Evolutionary conservation across 2,113 vertebrate species (phyloP).

Genomic region (Pogona vitticeps): DNA sequence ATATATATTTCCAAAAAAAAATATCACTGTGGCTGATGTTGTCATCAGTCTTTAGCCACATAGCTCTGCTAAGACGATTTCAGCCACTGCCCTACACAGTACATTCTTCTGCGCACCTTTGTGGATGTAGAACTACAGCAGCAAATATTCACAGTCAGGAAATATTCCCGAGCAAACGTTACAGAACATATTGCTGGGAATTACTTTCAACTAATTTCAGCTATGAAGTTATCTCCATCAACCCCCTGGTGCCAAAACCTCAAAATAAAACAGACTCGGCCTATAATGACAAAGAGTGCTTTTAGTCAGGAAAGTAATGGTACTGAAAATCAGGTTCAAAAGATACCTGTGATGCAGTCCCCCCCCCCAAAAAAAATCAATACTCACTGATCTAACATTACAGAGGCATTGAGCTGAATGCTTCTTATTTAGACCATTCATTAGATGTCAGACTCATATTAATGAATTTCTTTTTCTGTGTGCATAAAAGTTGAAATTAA

Average conservation of each 20-base stretch:
- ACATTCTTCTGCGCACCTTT: too few relatives aligned
- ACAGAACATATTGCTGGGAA: too few relatives aligned
- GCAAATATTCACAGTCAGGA: too few relatives aligned
- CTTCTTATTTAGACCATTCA: conserved; percentile 55
- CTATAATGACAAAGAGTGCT: not conserved
- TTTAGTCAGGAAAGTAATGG: not conserved
- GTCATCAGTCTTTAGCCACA: too few relatives aligned
- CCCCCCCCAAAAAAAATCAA: not conserved
- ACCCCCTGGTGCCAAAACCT: too few relatives aligned
- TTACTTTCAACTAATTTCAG: too few relatives aligned
- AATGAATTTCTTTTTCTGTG: not conserved
- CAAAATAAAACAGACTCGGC: not conserved
- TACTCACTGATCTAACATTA: not conserved
- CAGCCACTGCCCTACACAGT: too few relatives aligned
- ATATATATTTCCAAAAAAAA: too few relatives aligned
- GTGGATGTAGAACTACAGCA: too few relatives aligned
- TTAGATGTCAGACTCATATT: conserved; percentile 74
- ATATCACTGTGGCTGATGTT: too few relatives aligned
- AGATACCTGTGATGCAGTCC: not conserved
- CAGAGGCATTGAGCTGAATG: not conserved
- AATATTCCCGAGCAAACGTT: too few relatives aligned
- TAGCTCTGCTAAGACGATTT: too few relatives aligned
- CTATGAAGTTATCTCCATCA: not conserved
- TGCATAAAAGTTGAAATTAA: not conserved
- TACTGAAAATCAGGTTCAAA: not conserved